Percentiles rank a stretch among this genome's conserved stretches.
Conservation (phyloP, 2,797 vertebrate species). For the Delichon dasypus region DNA sequence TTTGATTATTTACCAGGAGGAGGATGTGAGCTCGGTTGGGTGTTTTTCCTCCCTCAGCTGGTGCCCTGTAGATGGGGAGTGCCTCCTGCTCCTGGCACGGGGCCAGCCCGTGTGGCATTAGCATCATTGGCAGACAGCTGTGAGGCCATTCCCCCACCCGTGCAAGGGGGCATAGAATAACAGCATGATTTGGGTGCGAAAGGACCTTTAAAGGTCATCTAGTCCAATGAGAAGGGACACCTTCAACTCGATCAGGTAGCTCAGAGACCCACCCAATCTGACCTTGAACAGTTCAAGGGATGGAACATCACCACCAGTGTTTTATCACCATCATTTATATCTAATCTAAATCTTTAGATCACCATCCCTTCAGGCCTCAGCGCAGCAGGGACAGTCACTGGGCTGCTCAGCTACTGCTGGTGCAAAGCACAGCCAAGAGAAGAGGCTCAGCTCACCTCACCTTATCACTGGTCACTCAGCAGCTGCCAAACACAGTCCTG, state of each 20-base stretch:
- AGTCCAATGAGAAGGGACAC: not conserved
- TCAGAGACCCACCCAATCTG: not conserved
- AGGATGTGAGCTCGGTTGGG: not conserved
- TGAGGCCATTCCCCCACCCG: accelerated
- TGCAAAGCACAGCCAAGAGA: not conserved
- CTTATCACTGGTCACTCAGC: accelerated
- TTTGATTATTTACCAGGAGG: not conserved
- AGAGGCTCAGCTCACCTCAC: not conserved
- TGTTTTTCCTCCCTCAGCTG: not conserved
- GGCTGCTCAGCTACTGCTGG: not conserved
- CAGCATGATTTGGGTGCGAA: not conserved
- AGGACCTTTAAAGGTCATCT: not conserved
- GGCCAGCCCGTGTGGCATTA: not conserved
- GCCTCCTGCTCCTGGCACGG: not conserved
- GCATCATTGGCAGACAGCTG: not conserved
- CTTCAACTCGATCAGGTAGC: not conserved
- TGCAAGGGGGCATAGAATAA: not conserved
- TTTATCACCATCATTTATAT: not conserved
- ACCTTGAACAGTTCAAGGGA: not conserved
- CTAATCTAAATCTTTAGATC: not conserved
- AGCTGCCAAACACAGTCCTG: not conserved
- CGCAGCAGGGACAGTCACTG: not conserved
- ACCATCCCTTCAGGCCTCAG: not conserved
- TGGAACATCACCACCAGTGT: not conserved
- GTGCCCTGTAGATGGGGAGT: not conserved